These are phyloP conservation scores for Chrysopilus asiliformis DNA, from an alignment of 2,888 invertebrate species.

Conservation along the genomic window DNA sequence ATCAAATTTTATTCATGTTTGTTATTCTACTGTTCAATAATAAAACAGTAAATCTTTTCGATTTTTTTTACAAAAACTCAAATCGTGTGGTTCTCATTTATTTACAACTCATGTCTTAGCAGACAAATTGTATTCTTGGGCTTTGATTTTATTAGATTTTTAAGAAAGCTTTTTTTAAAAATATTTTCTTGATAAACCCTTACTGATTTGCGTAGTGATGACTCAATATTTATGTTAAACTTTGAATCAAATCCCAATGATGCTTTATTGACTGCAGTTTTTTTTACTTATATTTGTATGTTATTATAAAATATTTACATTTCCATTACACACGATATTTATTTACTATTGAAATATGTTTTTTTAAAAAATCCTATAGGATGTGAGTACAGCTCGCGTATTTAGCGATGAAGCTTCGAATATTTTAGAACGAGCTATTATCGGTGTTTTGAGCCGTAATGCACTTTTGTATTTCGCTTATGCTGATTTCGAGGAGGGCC, in stretches of 20 bases:
- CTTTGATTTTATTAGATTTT: no score
- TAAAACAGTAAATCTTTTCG: no score
- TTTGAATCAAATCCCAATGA: slow-evolving; percentile 25
- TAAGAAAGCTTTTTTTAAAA: no score
- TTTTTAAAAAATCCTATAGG: slow-evolving; percentile 41
- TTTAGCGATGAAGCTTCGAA: slow-evolving; percentile 92
- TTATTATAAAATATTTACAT: neutral
- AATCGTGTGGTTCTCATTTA: no score
- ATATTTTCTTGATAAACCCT: no score
- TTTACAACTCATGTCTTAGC: no score
- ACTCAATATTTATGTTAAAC: no score
- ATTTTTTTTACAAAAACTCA: no score
- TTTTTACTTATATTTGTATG: slow-evolving; percentile 23
- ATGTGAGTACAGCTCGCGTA: slow-evolving; percentile 80
- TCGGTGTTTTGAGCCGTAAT: slow-evolving; percentile 76
- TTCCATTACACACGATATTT: neutral
- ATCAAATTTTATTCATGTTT: no score
- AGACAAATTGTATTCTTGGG: no score
- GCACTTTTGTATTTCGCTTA: slow-evolving; percentile 94
- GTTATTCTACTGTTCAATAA: no score
- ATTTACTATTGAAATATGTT: neutral
- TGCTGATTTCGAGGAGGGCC: slow-evolving; percentile 95
- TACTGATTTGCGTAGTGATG: no score
- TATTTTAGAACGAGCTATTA: slow-evolving; percentile 89
- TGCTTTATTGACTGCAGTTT: slow-evolving; percentile 22